phyloP scores from a whole-genome alignment of 2,113 vertebrate species.

The Cyphomyrus plagiostoma region DNA sequence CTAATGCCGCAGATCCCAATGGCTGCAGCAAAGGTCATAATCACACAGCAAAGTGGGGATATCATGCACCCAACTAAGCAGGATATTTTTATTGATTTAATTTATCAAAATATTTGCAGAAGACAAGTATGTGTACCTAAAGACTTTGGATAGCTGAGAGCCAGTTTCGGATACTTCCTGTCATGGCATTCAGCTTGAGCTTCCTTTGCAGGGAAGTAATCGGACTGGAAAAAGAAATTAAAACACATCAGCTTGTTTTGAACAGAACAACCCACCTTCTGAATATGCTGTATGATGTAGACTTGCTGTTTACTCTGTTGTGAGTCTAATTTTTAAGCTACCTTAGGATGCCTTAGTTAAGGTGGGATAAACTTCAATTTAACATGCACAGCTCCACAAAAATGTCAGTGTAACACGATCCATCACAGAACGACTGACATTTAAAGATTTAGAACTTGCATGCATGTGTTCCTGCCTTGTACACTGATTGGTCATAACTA shows the following conservation, averaged over 20 bases:
- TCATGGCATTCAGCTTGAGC: not conserved
- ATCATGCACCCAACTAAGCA: constrained; percentile 37
- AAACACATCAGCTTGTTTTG: not conserved
- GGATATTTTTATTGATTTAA: constrained; percentile 38
- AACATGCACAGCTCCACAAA: not conserved
- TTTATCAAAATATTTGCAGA: constrained; percentile 33
- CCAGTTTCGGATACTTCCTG: not conserved
- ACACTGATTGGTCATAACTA: not conserved
- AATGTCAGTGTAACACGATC: not conserved
- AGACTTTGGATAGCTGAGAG: not conserved
- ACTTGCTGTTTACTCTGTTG: not conserved
- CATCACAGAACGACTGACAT: not conserved
- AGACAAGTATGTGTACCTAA: not conserved
- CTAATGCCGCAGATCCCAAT: constrained; percentile 11
- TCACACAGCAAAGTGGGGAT: constrained; percentile 30
- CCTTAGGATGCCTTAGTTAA: not conserved
- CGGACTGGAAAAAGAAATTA: not conserved
- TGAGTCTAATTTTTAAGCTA: not conserved
- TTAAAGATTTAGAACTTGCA: not conserved
- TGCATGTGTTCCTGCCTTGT: not conserved
- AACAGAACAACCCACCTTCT: not conserved
- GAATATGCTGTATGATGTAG: not conserved
- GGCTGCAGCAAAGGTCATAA: constrained; percentile 39
- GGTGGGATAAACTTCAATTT: not conserved
- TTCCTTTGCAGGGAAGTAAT: not conserved